These are phyloP conservation scores for Meiosimyza platycephala DNA, from an alignment of 2,888 invertebrate species.

Conservation along the genomic window DNA sequence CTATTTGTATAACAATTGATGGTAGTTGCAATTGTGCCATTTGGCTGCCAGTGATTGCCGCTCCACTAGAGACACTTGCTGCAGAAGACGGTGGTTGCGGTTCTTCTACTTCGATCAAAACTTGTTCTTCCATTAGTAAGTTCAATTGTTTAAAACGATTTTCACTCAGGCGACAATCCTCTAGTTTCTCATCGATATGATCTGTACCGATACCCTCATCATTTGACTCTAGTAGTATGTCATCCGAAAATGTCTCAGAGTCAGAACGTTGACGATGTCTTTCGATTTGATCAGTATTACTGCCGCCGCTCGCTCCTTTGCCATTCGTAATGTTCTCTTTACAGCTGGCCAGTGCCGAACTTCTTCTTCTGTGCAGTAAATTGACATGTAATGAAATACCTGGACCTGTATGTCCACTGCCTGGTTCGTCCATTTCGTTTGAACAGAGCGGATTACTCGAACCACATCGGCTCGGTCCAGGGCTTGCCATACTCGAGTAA, in stretches of 20 bases:
- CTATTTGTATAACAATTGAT: constrained; percentile 72
- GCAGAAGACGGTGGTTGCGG: constrained; percentile 56
- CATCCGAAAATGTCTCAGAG: constrained; percentile 80
- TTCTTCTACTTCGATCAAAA: constrained; percentile 53
- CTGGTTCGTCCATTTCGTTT: constrained; percentile 80
- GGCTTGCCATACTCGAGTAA: constrained; percentile 87
- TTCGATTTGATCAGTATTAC: constrained; percentile 48
- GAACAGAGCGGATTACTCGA: constrained; percentile 84
- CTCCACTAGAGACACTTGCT: constrained; percentile 60
- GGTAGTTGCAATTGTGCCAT: constrained; percentile 72
- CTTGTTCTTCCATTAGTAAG: constrained; percentile 50
- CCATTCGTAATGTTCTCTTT: constrained; percentile 68
- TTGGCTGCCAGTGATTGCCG: constrained; percentile 35
- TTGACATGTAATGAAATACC: constrained; percentile 55
- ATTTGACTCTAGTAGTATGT: constrained; percentile 77
- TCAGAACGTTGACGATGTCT: constrained; percentile 73
- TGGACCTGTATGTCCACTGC: constrained; percentile 67
- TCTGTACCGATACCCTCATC: constrained; percentile 85
- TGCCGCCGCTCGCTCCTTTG: constrained; percentile 37
- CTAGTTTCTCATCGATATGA: constrained; percentile 76
- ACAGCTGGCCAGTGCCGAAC: constrained; percentile 73
- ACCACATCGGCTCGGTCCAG: constrained; percentile 83
- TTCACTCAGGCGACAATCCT: constrained; percentile 57
- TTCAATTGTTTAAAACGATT: constrained; percentile 45
- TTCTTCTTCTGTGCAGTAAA: constrained; percentile 71